Base-by-base conservation (phyloP, 2,888 invertebrate species). In the Chrysodeixis includens region DNA sequence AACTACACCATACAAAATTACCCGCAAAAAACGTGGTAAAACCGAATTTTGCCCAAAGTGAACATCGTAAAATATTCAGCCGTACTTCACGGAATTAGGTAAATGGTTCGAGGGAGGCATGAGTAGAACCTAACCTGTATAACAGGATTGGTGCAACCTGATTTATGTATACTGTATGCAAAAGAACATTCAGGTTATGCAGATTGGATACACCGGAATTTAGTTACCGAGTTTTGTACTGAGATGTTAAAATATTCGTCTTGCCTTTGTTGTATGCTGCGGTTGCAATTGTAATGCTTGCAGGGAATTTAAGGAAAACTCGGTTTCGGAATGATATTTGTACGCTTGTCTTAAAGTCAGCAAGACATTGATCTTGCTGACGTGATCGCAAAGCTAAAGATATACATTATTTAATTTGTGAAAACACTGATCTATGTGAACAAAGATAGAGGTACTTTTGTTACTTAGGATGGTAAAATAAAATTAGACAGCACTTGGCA, bases 41-140 rank as follows among this genome's bases (percentile, higher is more conserved):
- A 63, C 77, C 59, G 66, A 73, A 65, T 64, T 56, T 56, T 44
- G 26, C 16, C 58, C 53, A 63, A 22, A 64, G 46, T 62, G 74
- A 64, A 62, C 71, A 79, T 65, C 56, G 75, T 74, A 53, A 65
- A 71, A 76, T 65, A 69, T 72, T 63, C 68, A 78, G 72, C 62
- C 79, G 79, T 82, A 71, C 68, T 75, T 82, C 78, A 83, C 59
- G 51, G 72, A 72, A 82, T 82, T 81, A 82, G 76, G 80, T 77
- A 81, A 82, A 82, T 83, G 82, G 82, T 64, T 76, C 64, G 83
- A 64, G 66, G 70, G 75, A 66, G 69, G 64, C 68, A 80, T 30
- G 67, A 61, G 56, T 60, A 70, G 51, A 64, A 62, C 49, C 51
- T 30, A 59, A 55, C 62, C 30, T 52, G 55, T 22, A 53, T 72